Conservation (phyloP, 1,140 invertebrate genomes). For the Mycetomoellerius zeteki region DNA sequence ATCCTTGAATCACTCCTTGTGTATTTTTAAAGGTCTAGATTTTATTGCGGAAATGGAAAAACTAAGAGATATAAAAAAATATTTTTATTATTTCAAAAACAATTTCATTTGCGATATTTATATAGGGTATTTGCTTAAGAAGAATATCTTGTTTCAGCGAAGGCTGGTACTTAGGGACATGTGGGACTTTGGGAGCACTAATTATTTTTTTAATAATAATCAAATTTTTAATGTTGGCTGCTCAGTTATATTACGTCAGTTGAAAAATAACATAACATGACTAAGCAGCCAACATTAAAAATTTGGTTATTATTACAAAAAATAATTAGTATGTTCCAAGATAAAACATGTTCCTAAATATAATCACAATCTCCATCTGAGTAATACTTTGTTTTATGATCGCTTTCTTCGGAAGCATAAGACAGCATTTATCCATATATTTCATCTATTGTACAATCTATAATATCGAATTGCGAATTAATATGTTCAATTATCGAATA, state of each 20-base stretch:
- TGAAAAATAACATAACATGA: no score
- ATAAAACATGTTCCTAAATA: no score
- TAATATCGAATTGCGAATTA: not conserved
- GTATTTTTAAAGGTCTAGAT: not conserved
- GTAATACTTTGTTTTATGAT: not conserved
- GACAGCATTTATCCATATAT: not conserved
- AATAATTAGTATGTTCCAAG: no score
- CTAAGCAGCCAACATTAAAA: no score
- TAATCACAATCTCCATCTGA: not conserved
- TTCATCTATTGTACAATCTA: not conserved
- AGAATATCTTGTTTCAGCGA: not conserved
- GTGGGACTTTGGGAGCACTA: no score
- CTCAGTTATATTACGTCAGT: no score
- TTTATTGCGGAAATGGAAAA: not conserved
- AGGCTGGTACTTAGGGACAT: no score
- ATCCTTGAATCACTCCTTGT: not conserved
- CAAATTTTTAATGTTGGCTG: no score
- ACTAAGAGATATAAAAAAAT: not conserved
- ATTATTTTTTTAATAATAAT: no score
- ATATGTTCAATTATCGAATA: slow-evolving; percentile 5
- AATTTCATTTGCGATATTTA: not conserved
- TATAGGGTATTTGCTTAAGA: not conserved
- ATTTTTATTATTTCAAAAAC: not conserved
- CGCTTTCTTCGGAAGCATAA: not conserved
- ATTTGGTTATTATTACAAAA: no score